These are phyloP conservation scores for Recurvirostra avosetta DNA, from an alignment of 2,113 vertebrate species.

Conservation along the genomic window DNA sequence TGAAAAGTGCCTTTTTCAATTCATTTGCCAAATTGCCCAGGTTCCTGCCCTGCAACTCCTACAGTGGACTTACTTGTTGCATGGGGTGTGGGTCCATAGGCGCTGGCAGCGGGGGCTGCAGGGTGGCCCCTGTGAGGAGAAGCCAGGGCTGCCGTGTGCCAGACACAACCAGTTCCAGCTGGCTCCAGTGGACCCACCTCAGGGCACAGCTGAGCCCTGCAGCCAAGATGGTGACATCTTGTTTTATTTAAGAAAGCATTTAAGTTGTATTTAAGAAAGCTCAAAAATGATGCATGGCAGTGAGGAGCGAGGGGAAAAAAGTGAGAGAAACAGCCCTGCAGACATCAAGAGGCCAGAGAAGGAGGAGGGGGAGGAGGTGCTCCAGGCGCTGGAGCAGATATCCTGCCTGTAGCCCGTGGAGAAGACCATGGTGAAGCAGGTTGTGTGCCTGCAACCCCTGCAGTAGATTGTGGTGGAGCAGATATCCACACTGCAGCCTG, in stretches of 20 bases:
- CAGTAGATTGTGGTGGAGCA: not conserved
- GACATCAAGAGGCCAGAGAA: not conserved
- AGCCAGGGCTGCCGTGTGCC: accelerated
- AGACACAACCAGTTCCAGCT: accelerated
- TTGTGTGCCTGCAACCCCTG: not conserved
- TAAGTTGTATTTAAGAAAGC: not conserved
- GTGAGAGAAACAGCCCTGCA: not conserved
- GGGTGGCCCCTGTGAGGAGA: not conserved
- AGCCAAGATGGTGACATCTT: accelerated
- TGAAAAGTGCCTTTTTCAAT: not conserved
- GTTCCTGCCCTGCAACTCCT: not conserved
- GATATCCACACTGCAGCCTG: not conserved
- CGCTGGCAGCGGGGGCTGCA: not conserved
- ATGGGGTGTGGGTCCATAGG: not conserved
- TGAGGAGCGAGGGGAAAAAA: not conserved
- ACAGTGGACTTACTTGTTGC: not conserved
- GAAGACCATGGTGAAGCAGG: not conserved
- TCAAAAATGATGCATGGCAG: not conserved
- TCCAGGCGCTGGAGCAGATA: accelerated
- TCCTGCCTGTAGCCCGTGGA: not conserved
- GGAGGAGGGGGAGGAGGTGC: not conserved
- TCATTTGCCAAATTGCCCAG: not conserved
- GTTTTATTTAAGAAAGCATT: not conserved
- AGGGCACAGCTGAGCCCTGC: accelerated
- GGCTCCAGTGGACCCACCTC: accelerated